Evolutionary conservation across 2,113 vertebrate genomes (phyloP).

Genomic region (Eudyptes chrysolophus): DNA sequence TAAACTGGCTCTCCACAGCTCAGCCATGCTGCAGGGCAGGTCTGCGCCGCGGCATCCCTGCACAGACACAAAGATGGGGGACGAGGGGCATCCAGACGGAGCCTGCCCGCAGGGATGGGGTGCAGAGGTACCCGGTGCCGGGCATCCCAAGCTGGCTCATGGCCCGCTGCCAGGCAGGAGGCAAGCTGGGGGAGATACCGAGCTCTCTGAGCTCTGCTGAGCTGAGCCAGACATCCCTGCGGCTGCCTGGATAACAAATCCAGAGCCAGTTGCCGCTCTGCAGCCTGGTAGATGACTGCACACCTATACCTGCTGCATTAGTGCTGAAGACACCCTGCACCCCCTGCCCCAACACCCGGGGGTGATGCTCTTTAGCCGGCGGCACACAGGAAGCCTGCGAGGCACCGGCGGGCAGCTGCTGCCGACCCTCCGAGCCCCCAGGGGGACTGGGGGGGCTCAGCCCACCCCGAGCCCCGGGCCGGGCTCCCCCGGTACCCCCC

Average conservation of each 20-base stretch:
- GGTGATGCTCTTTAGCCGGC: neutral
- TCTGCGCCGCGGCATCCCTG: fast-evolving
- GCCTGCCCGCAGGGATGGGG: neutral
- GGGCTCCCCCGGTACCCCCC: neutral
- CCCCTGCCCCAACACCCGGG: neutral
- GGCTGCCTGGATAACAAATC: fast-evolving
- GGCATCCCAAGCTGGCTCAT: fast-evolving
- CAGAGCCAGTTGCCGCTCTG: fast-evolving
- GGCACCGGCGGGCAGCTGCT: neutral
- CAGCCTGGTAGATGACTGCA: neutral
- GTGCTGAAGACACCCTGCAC: neutral
- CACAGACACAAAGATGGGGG: fast-evolving
- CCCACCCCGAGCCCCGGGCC: neutral
- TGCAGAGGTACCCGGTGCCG: fast-evolving
- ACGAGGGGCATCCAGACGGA: neutral
- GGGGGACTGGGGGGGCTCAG: neutral
- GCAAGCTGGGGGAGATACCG: neutral
- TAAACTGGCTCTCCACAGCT: fast-evolving
- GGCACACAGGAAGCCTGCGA: neutral
- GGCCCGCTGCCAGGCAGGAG: fast-evolving
- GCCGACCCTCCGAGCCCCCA: neutral
- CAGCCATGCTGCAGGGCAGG: neutral
- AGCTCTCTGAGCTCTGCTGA: neutral
- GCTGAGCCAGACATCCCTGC: fast-evolving
- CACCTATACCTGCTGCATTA: fast-evolving